A percentile compares a stretch with the other conserved stretches of the same genome.
These are phyloP conservation scores for Drosophila tripunctata DNA, from an alignment of 2,888 invertebrate genomes.

Conservation along the genomic window DNA sequence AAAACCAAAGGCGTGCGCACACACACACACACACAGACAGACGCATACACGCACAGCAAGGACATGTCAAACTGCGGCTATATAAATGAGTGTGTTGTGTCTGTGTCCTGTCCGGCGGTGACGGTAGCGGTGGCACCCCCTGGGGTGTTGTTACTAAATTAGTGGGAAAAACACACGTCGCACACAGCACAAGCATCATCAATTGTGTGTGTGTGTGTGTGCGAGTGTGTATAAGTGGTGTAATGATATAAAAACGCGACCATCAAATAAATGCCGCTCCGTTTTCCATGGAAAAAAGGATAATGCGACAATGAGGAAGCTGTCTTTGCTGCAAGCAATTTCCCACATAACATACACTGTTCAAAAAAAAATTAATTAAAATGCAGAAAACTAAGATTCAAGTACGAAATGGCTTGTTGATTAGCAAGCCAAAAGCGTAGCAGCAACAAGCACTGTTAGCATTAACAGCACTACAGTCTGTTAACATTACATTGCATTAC, in stretches of 20 bases:
- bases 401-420: no score
- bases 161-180: conserved; percentile 62
- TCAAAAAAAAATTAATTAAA: not conserved
- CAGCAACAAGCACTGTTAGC: no score
- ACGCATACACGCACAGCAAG: conserved; percentile 32
- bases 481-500: no score
- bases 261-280: conserved; percentile 46
- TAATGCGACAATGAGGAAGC: conserved; percentile 56
- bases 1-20: conserved; percentile 47
- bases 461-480: no score
- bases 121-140: conserved; percentile 55
- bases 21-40: conserved; percentile 20
- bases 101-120: conserved; percentile 30
- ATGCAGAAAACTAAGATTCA: no score
- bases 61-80: conserved; percentile 67
- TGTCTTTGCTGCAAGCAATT: conserved; percentile 29
- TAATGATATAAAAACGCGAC: conserved; percentile 50
- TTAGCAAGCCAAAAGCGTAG: no score
- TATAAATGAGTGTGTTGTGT: conserved; percentile 59
- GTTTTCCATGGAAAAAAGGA: conserved; percentile 52
- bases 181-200: conserved; percentile 40
- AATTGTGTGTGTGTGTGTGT: conserved; percentile 18
- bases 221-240: conserved; percentile 27
- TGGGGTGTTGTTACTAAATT: conserved; percentile 76
- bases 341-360: conserved; percentile 23